Percentiles rank a stretch among this genome's conserved stretches.
Conservation (phyloP, 1,140 invertebrate genomes). For the Drosophila melanogaster region DNA sequence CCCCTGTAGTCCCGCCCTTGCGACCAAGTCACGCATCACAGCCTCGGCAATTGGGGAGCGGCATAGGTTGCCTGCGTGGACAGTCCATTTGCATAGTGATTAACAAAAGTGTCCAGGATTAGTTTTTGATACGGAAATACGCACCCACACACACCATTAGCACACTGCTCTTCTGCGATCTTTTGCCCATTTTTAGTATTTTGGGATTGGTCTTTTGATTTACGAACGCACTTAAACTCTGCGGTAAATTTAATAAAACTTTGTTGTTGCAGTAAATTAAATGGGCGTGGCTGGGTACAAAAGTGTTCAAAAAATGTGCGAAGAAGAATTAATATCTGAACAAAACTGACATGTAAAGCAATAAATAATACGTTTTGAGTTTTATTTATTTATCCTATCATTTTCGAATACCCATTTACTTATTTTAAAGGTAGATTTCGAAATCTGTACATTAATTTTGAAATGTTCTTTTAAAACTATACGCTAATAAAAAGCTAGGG, state of each 20-base stretch:
- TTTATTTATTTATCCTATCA: neutral
- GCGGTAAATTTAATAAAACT: neutral
- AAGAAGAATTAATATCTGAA: neutral
- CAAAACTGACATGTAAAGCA: conserved; percentile 2
- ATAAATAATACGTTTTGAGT: neutral
- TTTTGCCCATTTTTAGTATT: conserved; percentile 16
- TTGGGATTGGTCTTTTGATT: conserved; percentile 12
- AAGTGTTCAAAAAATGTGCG: conserved; percentile 20
- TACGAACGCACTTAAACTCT: neutral
- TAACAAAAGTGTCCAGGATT: conserved; percentile 13
- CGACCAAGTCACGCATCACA: conserved; percentile 92
- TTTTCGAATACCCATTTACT: neutral
- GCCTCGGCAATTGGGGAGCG: conserved; percentile 97
- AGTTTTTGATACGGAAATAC: conserved; percentile 7
- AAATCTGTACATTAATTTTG: too few species aligned
- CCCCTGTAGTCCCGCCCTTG: conserved; percentile 86
- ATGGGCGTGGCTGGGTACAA: conserved; percentile 2
- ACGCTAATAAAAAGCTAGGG: too few species aligned
- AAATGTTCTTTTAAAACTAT: too few species aligned
- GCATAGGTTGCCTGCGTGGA: conserved; percentile 92
- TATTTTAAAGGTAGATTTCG: neutral
- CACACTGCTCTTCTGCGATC: conserved; percentile 26
- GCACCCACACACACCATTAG: conserved; percentile 86
- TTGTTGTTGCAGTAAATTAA: neutral
- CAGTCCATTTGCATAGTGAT: conserved; percentile 28